phyloP scores from a whole-genome alignment of 2,797 vertebrate species.

The Pseudochirops corinnae region DNA sequence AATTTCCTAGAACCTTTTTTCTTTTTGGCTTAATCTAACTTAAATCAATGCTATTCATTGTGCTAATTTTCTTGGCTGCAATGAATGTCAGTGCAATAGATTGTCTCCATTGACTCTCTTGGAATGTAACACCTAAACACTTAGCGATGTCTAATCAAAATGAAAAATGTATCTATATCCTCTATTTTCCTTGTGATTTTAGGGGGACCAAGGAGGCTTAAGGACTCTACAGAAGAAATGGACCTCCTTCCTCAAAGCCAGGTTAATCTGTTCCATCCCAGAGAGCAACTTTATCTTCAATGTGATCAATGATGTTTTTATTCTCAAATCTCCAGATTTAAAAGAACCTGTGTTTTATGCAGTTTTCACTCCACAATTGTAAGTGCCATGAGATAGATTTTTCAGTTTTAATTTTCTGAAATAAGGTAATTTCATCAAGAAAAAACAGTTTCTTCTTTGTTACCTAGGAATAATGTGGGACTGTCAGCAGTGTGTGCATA shows the following conservation, averaged over 20 bases:
- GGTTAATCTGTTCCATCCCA: constrained; percentile 94
- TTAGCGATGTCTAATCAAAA: not conserved
- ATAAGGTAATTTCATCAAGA: rapidly evolving
- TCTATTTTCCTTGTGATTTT: constrained; percentile 13
- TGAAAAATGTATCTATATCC: not conserved
- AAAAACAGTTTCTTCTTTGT: not conserved
- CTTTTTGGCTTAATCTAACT: not conserved
- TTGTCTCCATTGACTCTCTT: not conserved
- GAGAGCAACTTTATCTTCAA: constrained; percentile 98
- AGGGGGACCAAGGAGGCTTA: constrained; percentile 96
- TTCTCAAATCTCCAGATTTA: constrained; percentile 89
- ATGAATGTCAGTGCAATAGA: not conserved
- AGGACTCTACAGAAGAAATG: constrained; percentile 98
- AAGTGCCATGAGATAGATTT: constrained; percentile 77
- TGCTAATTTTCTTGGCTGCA: not conserved
- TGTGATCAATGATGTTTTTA: constrained; percentile 93
- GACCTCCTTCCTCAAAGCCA: constrained; percentile 98
- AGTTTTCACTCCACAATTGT: constrained; percentile 97
- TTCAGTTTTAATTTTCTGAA: not conserved
- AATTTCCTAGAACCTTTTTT: not conserved
- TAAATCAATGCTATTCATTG: not conserved
- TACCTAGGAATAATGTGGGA: constrained; percentile 93
- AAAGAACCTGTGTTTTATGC: constrained; percentile 94
- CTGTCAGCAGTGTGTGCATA: constrained; percentile 96
- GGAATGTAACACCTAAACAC: not conserved